Evolutionary conservation across 2,888 invertebrate genomes (phyloP), one percentile per base, ranked within the genome.

Genomic region (Dryobotodes eremita): DNA sequence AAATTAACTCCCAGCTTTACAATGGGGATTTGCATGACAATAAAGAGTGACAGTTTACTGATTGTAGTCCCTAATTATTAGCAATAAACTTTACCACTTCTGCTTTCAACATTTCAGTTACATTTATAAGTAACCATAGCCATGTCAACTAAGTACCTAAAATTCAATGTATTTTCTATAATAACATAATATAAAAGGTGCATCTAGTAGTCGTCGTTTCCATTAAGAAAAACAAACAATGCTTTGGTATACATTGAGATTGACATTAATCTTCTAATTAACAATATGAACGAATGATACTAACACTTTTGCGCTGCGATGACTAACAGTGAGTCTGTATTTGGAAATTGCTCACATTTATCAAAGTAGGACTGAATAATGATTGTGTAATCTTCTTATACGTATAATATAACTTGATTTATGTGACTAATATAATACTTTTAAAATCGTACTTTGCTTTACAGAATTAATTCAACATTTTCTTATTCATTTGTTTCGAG

Each of bases 1-100:
- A 92, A 93, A 94, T 93, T 93, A 93, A 92, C 91, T 91, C 86
- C 61, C 85, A 87, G 89, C 86, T 90, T 89, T 88, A 94, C 92
- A 93, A 92, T 90, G 86, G 90, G 88, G 92, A 94, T 94, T 94
- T 93, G 91, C 93, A 93, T 94, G 89, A 93, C 91, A 93, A 93
- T 92, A 89, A 90, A 87, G 88, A 88, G 86, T 89, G 92, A 89
- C 92, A 91, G 89, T 90, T 91, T 89, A 91, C 90, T 91, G 93
- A 94, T 92, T 93, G 92, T 90, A 88, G 83, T 80, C 88, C 89
- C 87, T 90, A 90, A 90, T 90, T 89, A 91, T 91, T 90, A 91
- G 90, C 88, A 87, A 88, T 83, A 89, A 86, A 89, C 89, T 89
- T 89, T 89, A 90, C 88, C 87, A 89, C 84, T 77, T 82, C 85